phyloP scores from a whole-genome alignment of 2,113 vertebrate species.

The Pongo pygmaeus region DNA sequence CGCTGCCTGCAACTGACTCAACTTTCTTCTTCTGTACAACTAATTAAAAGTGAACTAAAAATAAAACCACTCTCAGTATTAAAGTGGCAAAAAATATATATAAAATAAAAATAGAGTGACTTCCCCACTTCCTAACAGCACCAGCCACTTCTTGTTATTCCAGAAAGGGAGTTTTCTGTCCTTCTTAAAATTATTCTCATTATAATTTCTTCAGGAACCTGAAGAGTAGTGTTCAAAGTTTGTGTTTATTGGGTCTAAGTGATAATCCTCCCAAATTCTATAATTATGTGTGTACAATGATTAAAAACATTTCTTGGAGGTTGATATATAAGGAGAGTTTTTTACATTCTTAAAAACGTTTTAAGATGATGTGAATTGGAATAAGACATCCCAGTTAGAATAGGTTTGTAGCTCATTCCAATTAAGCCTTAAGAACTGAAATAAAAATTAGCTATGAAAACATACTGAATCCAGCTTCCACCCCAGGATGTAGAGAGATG shows the following conservation, averaged over 20 bases:
- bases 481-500: not conserved
- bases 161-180: slow-evolving; percentile 11
- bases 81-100: slow-evolving; percentile 48
- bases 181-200: not conserved
- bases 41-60: slow-evolving; percentile 60
- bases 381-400: slow-evolving; percentile 1
- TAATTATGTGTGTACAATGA: not conserved
- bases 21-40: not conserved
- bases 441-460: slow-evolving; percentile 37
- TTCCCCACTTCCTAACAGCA: not conserved
- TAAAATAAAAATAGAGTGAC: slow-evolving; percentile 57
- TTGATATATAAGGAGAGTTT: not conserved
- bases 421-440: slow-evolving; percentile 48
- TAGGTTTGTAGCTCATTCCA: slow-evolving; percentile 28
- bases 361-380: slow-evolving; percentile 44
- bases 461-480: not conserved
- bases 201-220: not conserved
- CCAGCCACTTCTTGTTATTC: not conserved
- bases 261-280: not conserved
- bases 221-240: not conserved
- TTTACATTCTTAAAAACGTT: not conserved
- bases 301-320: slow-evolving; percentile 15
- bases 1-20: not conserved
- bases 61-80: slow-evolving; percentile 48
- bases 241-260: slow-evolving; percentile 12